A percentile compares a stretch with the other conserved stretches of the same genome.
Evolutionary conservation across 2,888 invertebrate genomes (phyloP).

Genomic region (Dermolepida albohirtum): DNA sequence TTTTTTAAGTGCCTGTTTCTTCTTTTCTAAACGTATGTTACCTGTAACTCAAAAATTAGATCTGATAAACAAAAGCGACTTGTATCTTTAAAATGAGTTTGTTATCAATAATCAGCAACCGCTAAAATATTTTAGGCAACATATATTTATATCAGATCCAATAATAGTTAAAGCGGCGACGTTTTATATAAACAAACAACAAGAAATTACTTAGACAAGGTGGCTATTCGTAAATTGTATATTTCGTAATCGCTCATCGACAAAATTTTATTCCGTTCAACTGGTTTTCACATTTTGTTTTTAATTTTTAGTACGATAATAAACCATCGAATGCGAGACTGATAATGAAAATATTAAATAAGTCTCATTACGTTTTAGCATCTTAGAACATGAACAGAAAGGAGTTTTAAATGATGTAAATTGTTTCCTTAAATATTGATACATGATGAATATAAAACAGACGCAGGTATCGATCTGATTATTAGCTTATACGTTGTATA

Average conservation of each 20-base stretch:
- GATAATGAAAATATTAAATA: constrained; percentile 26
- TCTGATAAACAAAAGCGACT: no score
- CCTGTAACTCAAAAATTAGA: no score
- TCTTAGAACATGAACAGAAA: constrained; percentile 4
- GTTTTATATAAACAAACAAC: constrained; percentile 28
- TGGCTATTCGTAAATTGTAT: neutral
- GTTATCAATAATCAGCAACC: no score
- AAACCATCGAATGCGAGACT: neutral
- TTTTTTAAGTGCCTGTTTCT: no score
- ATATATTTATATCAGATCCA: constrained; percentile 1
- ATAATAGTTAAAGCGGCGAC: constrained; percentile 17
- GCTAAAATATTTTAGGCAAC: no score
- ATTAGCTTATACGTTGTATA: constrained; percentile 8
- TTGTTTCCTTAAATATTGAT: constrained; percentile 23
- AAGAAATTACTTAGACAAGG: constrained; percentile 16
- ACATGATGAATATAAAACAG: constrained; percentile 20
- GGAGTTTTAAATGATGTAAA: constrained; percentile 23
- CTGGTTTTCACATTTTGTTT: constrained; percentile 12
- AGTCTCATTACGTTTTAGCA: constrained; percentile 22
- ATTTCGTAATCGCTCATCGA: no score
- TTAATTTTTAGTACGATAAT: constrained; percentile 17
- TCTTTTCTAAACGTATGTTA: no score
- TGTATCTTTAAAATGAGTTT: no score
- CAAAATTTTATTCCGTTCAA: constrained; percentile 2
- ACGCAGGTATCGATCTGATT: neutral